A percentile compares a stretch with the other conserved stretches of the same genome.
Evolutionary conservation across 2,113 vertebrate species (phyloP).

Genomic region (Cichladusa arquata): DNA sequence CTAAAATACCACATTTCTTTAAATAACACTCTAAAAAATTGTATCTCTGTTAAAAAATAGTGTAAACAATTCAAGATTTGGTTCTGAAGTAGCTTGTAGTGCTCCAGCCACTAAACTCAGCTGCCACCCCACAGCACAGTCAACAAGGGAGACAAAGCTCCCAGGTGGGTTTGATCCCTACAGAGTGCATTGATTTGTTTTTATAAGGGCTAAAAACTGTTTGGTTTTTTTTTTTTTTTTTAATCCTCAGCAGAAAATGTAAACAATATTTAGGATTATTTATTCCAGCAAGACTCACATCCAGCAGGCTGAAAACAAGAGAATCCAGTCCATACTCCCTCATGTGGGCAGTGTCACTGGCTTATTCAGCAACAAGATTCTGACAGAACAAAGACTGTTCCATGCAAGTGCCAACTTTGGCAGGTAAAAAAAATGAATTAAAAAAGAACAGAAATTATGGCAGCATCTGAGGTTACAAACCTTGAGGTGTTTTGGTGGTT

Average conservation of each 20-base stretch:
- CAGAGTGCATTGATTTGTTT: neutral
- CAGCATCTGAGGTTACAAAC: slow-evolving; percentile 25
- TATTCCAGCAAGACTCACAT: slow-evolving; percentile 11
- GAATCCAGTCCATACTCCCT: neutral
- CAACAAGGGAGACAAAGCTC: neutral
- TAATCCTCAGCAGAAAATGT: neutral
- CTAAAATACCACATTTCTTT: neutral
- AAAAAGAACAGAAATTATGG: neutral
- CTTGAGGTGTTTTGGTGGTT: neutral
- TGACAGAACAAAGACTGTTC: neutral
- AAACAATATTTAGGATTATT: slow-evolving; percentile 15
- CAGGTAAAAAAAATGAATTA: neutral
- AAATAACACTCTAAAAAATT: neutral
- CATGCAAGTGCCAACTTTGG: neutral
- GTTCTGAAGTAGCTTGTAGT: slow-evolving; percentile 8
- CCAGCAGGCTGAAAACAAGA: neutral
- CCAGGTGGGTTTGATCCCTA: neutral
- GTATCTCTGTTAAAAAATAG: neutral
- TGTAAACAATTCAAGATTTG: slow-evolving; percentile 41
- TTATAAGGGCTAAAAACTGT: neutral
- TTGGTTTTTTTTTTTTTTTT: too few relatives aligned
- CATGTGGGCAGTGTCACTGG: neutral
- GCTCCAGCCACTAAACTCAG: neutral
- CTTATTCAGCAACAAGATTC: neutral
- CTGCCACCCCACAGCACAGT: neutral